Evolutionary conservation across 2,888 invertebrate species (phyloP).

Genomic region (Coenonympha arcania): DNA sequence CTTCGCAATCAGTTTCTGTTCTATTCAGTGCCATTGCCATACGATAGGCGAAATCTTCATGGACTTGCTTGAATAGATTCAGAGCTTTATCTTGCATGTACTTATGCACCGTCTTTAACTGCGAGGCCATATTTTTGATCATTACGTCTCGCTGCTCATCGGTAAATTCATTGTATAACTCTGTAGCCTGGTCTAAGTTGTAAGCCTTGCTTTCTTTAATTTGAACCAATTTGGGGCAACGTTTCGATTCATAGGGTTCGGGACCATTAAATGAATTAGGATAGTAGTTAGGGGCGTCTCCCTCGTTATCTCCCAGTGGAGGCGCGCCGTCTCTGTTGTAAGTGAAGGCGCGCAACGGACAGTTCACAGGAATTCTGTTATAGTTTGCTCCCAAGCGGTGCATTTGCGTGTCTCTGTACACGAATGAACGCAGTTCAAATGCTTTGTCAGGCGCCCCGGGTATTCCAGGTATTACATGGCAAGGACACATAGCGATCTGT

Average conservation of each 20-base stretch:
- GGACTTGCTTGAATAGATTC: too few relatives aligned
- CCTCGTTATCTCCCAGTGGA: slow-evolving; percentile 82
- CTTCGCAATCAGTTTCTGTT: too few relatives aligned
- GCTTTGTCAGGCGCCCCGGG: slow-evolving; percentile 92
- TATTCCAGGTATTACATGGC: slow-evolving; percentile 90
- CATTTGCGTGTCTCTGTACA: slow-evolving; percentile 89
- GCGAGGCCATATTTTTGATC: slow-evolving; percentile 82
- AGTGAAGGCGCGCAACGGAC: slow-evolving; percentile 83
- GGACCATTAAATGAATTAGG: slow-evolving; percentile 96
- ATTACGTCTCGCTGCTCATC: slow-evolving; percentile 81
- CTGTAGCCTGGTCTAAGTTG: slow-evolving; percentile 86
- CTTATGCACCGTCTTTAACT: slow-evolving; percentile 81
- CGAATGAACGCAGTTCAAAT: slow-evolving; percentile 85
- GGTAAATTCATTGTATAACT: slow-evolving; percentile 85
- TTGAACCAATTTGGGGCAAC: slow-evolving; percentile 67
- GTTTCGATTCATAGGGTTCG: slow-evolving; percentile 75
- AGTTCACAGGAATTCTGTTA: slow-evolving; percentile 92
- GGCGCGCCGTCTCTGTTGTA: slow-evolving; percentile 91
- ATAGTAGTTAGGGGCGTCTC: slow-evolving; percentile 92
- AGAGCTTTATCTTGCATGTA: too few relatives aligned
- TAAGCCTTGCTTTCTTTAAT: slow-evolving; percentile 82
- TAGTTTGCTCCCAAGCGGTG: slow-evolving; percentile 91
- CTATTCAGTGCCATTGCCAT: too few relatives aligned
- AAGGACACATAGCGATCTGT: slow-evolving; percentile 82
- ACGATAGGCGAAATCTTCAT: too few relatives aligned